phyloP scores from a whole-genome alignment of 2,888 invertebrate species.

The Amblyteles armatorius region DNA sequence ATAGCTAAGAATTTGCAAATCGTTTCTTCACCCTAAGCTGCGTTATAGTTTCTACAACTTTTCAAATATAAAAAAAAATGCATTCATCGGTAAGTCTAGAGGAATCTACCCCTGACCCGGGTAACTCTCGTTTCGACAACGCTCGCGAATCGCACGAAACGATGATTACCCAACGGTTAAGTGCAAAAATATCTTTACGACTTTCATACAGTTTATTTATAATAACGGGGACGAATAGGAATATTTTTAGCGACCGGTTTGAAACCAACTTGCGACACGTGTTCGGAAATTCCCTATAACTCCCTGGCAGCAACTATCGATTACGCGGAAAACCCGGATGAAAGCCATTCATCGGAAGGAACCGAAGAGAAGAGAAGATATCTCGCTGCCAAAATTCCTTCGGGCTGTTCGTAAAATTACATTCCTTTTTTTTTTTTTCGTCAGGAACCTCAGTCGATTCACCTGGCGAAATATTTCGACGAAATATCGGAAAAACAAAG shows the following conservation, averaged over 20 bases:
- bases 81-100: neutral
- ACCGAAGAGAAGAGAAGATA: neutral
- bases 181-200: constrained; percentile 74
- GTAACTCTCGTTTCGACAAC: neutral
- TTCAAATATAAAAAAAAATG: constrained; percentile 31
- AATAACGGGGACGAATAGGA: constrained; percentile 76
- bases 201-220: constrained; percentile 77
- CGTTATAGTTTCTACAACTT: neutral
- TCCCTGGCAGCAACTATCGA: constrained; percentile 45
- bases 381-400: constrained; percentile 33
- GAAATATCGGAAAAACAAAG: neutral
- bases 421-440: neutral
- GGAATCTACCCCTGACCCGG: constrained; percentile 24
- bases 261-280: constrained; percentile 56
- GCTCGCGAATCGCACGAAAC: constrained; percentile 51
- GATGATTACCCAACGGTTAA: constrained; percentile 73
- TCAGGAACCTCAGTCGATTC: neutral
- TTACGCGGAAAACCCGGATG: constrained; percentile 20
- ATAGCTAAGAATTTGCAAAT: constrained; percentile 24
- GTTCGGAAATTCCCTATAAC: constrained; percentile 34
- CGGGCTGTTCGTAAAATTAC: neutral
- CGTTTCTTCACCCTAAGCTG: neutral
- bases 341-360: constrained; percentile 35
- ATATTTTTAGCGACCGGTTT: constrained; percentile 70
- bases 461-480: neutral